Base-by-base conservation (phyloP, 2,113 vertebrate genomes). In the Microtus richardsoni region DNA sequence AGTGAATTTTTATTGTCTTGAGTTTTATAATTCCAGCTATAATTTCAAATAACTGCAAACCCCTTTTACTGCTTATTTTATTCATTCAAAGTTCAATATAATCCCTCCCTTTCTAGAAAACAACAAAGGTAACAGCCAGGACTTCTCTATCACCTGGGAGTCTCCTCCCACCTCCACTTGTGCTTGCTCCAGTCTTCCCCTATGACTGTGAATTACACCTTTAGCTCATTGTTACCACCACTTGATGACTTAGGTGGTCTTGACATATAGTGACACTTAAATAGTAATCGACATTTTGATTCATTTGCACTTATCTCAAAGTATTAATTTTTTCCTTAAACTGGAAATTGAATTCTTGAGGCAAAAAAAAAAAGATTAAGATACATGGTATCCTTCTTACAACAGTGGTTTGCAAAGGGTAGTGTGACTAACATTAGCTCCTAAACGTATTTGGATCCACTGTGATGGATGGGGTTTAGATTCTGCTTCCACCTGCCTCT, bases 401-500 rank as follows among this genome's bases (percentile, higher is more conserved):
- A 79, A 47, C 75, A 71, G 36, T 30, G 1, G 4, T 62, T 96
- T 91, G 77, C 33, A 49, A 87, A 70, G 14, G 49, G 78, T 26
- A 70, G 2, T 62, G 17, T 41, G 49, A 47, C 30, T 78, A 33
- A 90, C 26, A 68, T 54, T 8, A 87, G 60, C 7, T 71, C 11
- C 2, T 49, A 86, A 17, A 91, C 1, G 74, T 77, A 77, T n/a
- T 84, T 62, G 17, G 33, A 60, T 30, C 26, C 12, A 94, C 22
- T 93, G 24, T 9, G 28, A 79, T 79, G 11, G 24, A 79, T 79
- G 11, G 17, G 11, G 12, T 3, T 58, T 95, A 66, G 58, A 88
- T 52, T 33, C 66, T 82, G 17, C 22, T 91, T 75, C 64, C 70
- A 82, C 14, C 91, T 88, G 5, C n/a, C 91, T 93, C 75, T 95